A percentile compares a stretch with the other conserved stretches of the same genome.
Evolutionary conservation across 2,888 invertebrate genomes (phyloP).

Genomic region (Scrobipalpa costella): DNA sequence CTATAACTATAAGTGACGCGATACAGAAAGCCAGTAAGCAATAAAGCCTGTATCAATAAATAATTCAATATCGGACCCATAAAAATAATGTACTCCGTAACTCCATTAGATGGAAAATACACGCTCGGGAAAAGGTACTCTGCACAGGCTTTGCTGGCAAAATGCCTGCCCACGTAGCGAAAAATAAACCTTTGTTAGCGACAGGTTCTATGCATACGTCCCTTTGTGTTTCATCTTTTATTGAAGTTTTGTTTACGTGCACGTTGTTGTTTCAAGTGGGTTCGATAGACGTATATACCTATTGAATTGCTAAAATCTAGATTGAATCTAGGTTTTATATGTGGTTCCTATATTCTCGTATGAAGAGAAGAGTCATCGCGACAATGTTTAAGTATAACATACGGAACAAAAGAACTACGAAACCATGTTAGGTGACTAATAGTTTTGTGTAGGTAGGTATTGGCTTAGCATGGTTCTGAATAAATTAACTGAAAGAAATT

Average conservation of each 20-base stretch:
- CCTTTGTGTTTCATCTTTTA: slow-evolving; percentile 3
- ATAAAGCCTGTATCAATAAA: background rate
- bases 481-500: no score
- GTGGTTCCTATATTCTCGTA: background rate
- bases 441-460: no score
- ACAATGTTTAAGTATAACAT: no score
- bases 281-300: no score
- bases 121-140: background rate
- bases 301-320: background rate
- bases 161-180: background rate
- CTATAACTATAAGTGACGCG: no score
- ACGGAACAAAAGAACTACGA: no score
- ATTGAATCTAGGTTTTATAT: background rate
- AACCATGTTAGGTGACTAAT: no score
- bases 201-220: slow-evolving; percentile 1
- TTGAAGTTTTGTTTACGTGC: background rate
- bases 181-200: background rate
- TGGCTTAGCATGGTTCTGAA: no score
- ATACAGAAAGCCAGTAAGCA: background rate
- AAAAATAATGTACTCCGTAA: background rate
- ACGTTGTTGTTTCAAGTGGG: background rate
- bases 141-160: background rate
- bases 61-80: background rate
- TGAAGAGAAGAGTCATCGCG: background rate
- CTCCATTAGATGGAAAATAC: background rate